A percentile compares a stretch with the other conserved stretches of the same genome.
These are phyloP conservation scores for Aurelia sp. DNA, from an alignment of 30 jellyfish, hydroid and myxozoan species.

Conservation along the genomic window DNA sequence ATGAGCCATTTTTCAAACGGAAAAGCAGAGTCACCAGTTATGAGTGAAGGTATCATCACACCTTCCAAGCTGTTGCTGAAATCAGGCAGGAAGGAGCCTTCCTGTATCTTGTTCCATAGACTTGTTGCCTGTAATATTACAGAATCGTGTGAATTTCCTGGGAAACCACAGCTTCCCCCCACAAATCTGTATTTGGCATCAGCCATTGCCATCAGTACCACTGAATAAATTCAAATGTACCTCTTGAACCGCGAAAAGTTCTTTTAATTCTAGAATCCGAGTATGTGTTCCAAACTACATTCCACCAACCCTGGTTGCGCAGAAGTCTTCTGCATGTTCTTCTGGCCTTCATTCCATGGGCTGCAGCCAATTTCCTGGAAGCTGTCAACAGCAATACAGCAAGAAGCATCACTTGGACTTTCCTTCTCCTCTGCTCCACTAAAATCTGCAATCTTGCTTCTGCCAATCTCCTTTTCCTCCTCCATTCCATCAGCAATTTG, in stretches of 20 bases:
- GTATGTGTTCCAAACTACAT: conserved; percentile 13
- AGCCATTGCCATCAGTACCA: conserved; percentile 73
- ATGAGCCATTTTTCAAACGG: conserved; percentile 38
- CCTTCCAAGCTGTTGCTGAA: conserved; percentile 1
- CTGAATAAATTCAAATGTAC: conserved; percentile 19
- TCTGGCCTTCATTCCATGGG: not conserved
- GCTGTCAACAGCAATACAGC: conserved; percentile 8
- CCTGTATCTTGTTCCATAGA: conserved; percentile 45
- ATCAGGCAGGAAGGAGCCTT: conserved; percentile 45
- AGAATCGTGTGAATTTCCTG: conserved; percentile 67
- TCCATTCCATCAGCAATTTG: not conserved
- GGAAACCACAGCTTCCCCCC: conserved; percentile 78
- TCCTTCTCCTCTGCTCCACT: not conserved
- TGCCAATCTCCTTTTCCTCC: not conserved
- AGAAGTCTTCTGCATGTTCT: conserved; percentile 5
- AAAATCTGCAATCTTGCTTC: not conserved
- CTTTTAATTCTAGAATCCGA: conserved; percentile 6
- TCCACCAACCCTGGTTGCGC: conserved; percentile 41
- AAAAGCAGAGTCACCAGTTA: conserved; percentile 58
- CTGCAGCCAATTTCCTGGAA: not conserved
- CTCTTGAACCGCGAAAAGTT: conserved; percentile 17
- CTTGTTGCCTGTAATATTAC: conserved; percentile 56
- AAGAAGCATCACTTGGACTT: not conserved
- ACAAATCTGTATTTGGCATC: conserved; percentile 65
- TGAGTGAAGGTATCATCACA: conserved; percentile 34